Evolutionary conservation across 1,140 invertebrate genomes (phyloP), one percentile per base, ranked within the genome.

Genomic region (Temnothorax longispinosus): DNA sequence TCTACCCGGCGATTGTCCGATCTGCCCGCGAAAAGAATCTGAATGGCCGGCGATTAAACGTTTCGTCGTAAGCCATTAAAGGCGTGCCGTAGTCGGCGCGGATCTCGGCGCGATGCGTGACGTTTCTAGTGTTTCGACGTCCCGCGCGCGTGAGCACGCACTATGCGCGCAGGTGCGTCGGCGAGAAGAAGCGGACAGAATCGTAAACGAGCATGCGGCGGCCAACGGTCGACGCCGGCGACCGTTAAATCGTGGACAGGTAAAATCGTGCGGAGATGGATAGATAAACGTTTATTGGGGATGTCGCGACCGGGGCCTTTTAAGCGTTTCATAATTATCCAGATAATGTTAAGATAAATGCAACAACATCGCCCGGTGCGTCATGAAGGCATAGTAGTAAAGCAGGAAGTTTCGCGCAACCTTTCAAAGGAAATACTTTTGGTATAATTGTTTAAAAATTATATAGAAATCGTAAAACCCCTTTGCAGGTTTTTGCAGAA

Each of bases 31-130:
- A 80, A 86, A 91, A 84, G 88, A 78, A 78, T 64, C 44, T 52
- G 44, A 87, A 89, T 86, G 71, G 35, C 56, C 47, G 72, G 78
- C 67, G 88, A 90, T 90, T 90, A 89, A 89, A 65, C 56, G 81
- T 87, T 89, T 86, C 90, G 54, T 91, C 47, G 80, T 80, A 87
- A 88, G 64, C 52, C 74, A 77, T 86, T 80, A 56, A 52, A 85
- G 60, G 58, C 50, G 41, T 27, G 41, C 76, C 58, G 21, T 41
- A 35, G 47, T 56, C 85, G 65, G 18, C 41, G 62, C 50, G n/a
- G 69, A 71, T 72, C 41, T 32, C 27, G 6, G 47, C 32, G 47
- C 67, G n/a, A 35, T 21, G 41, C 69, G 74, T 71, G 72, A 74
- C 52, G 44, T 38, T 82, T 82, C 67, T 60, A 60, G 54, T 5